Percentiles rank a stretch among this genome's conserved stretches.
Conservation (phyloP, 2,888 invertebrate genomes). For the Tipula helvola region DNA sequence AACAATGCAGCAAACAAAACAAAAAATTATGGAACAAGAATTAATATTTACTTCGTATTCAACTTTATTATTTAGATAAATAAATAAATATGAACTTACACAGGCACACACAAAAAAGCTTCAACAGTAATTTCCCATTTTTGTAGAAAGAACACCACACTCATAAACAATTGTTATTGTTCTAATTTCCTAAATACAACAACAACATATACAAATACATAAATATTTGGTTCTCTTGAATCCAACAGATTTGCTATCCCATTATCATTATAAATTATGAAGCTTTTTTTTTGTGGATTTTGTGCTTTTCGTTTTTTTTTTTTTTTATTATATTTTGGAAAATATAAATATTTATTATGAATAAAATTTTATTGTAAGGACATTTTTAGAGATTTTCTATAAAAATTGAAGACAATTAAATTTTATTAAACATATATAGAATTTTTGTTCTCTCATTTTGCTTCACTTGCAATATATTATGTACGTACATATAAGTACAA, state of each 20-base stretch:
- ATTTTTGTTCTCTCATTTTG: not conserved
- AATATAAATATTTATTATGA: not conserved
- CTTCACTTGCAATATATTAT: not conserved
- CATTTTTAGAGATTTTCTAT: not conserved
- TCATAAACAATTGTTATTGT: not conserved
- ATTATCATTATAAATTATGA: not conserved
- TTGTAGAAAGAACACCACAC: not conserved
- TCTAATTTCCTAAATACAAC: not conserved
- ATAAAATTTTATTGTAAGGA: not conserved
- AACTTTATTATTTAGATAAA: not conserved
- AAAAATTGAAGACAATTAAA: not conserved
- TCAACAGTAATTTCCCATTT: not conserved
- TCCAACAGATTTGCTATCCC: not conserved
- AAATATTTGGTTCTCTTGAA: not conserved
- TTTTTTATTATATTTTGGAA: not conserved
- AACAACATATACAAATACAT: not conserved
- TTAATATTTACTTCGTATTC: not conserved
- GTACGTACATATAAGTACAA: not conserved
- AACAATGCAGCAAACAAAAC: not conserved
- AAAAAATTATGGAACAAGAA: not conserved
- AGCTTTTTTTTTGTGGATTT: not conserved
- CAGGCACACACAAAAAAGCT: not conserved
- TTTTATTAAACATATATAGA: not conserved
- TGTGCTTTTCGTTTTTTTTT: not conserved
- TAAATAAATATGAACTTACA: not conserved